A percentile compares a stretch with the other conserved stretches of the same genome.
Conservation (phyloP, 2,113 vertebrate species). For the Herpetotheres cachinnans region DNA sequence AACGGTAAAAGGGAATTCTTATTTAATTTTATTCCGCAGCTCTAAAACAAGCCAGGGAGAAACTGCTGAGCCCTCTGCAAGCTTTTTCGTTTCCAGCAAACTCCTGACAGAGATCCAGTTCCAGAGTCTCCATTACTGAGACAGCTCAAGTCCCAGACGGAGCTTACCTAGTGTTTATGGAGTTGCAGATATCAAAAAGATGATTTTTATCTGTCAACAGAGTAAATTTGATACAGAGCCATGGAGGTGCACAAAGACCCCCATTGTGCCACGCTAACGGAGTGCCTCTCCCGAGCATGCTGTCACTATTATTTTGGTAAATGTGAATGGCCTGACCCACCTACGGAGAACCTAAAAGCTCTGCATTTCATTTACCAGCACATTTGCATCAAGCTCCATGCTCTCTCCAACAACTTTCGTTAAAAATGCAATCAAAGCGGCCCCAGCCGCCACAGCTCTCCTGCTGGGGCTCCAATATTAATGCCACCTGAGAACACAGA, state of each 20-base stretch:
- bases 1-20: background rate
- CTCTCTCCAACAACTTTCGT: background rate
- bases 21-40: background rate
- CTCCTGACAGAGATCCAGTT: background rate
- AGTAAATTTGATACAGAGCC: background rate
- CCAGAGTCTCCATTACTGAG: background rate
- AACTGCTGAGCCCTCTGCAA: background rate
- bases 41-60: background rate
- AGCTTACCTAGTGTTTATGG: background rate
- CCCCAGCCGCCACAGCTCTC: slow-evolving; percentile 17
- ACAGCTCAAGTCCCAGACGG: background rate
- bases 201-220: slow-evolving; percentile 12
- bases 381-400: background rate
- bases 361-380: slow-evolving; percentile 25
- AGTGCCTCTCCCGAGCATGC: background rate
- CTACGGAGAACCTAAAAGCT: slow-evolving; percentile 46
- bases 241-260: background rate
- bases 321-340: slow-evolving; percentile 11
- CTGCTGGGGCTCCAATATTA: slow-evolving; percentile 44
- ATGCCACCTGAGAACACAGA: slow-evolving; percentile 56
- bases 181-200: background rate
- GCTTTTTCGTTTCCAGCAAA: background rate
- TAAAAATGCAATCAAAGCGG: slow-evolving; percentile 33
- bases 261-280: background rate
- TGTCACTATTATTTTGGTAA: background rate